Base-by-base conservation (phyloP, 2,888 invertebrate species). In the Caenorhabditis sp. region DNA sequence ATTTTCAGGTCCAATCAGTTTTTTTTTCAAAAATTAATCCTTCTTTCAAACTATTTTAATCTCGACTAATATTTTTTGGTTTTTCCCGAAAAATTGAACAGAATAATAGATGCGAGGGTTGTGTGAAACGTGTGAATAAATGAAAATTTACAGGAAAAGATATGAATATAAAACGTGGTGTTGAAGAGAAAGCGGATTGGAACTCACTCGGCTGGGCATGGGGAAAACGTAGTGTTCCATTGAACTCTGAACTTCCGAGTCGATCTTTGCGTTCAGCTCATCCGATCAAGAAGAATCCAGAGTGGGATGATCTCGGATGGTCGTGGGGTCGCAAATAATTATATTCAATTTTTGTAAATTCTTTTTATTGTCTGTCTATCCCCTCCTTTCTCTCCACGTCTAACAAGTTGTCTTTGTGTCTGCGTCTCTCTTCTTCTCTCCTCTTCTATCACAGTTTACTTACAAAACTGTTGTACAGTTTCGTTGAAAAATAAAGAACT, bases 221-320 rank as follows among this genome's bases (percentile, higher is more conserved):
- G 82, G 82, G 82, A 36, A 81, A 81, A 62, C 63, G 81, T 23
- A 76, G 74, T 55, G 69, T 27, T 3, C 57, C 31, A 31, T 5
- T 23, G 21, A 49, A 31, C 19, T 63, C 62, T 8, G 58, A 73
- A 68, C 37, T 72, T 23, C 78, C 76, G 10, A 62, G 62, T n/a
- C 78, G 81, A 49, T 51, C 60, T 51, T 57, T 71, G 8, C 71
- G 82, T n/a, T 65, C 78, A 5, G 58, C 79, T 14, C 79, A 80
- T 21, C 73, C 78, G 12, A 75, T 83, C 36, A 83, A 83, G 64
- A 83, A 83, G 65, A 83, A 81, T 53, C 82, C 82, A 26, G 81
- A 82, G 37, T 83, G 83, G 83, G 75, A 79, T 57, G 81, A 81
- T 63, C 74, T 83, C 50, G 82, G 82, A 36, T 83, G 81, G 79